Evolutionary conservation across 2,888 invertebrate genomes (phyloP).

Genomic region (Tipula unca): DNA sequence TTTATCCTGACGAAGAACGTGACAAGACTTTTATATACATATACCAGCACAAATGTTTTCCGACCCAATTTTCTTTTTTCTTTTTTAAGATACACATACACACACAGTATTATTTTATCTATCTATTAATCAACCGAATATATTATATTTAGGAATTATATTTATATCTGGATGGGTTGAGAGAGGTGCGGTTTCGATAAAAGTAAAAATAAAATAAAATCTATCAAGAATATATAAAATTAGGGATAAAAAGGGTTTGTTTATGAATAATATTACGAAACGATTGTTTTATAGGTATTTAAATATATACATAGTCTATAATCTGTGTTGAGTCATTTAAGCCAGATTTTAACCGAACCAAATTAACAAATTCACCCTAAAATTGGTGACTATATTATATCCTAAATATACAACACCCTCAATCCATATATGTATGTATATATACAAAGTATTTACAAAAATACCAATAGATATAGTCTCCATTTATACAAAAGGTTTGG

Average conservation of each 20-base stretch:
- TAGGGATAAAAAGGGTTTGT: not conserved
- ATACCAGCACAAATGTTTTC: not conserved
- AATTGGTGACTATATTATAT: not conserved
- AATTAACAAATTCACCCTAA: not conserved
- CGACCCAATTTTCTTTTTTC: not conserved
- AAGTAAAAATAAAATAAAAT: not conserved
- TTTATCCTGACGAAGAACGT: not conserved
- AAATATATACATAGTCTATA: not conserved
- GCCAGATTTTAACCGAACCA: not conserved
- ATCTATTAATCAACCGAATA: not conserved
- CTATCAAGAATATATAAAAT: not conserved
- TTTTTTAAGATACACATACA: not conserved
- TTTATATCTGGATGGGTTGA: not conserved
- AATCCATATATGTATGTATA: not conserved
- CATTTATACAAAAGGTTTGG: not conserved
- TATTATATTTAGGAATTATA: not conserved
- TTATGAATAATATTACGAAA: not conserved
- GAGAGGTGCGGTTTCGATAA: not conserved
- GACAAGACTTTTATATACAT: not conserved
- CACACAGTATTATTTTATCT: not conserved
- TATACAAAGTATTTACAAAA: no score
- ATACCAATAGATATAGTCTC: no score
- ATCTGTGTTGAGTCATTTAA: not conserved
- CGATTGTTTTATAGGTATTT: not conserved
- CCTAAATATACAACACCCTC: not conserved